These are phyloP conservation scores for Tortrix viridana DNA, from an alignment of 2,888 invertebrate species.

Conservation along the genomic window DNA sequence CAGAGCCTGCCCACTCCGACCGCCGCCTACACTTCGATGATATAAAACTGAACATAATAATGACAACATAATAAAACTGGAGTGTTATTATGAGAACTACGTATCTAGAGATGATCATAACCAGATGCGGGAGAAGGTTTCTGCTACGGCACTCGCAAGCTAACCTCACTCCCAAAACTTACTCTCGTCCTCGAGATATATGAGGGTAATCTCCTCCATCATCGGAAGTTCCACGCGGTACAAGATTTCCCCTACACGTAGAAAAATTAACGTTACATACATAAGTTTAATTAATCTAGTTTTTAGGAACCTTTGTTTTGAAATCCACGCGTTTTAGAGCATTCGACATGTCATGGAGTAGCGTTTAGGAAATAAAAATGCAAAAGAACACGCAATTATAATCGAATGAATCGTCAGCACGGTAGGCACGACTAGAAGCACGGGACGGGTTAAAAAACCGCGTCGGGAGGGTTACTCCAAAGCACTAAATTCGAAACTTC, in stretches of 20 bases:
- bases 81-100: constrained; percentile 85
- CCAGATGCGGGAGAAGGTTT: constrained; percentile 85
- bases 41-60: constrained; percentile 72
- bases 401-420: constrained; percentile 47
- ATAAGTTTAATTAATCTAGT: constrained; percentile 55
- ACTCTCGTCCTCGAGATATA: constrained; percentile 95
- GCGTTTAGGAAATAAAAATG: constrained; percentile 67
- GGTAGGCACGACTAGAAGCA: constrained; percentile 82
- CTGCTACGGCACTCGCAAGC: constrained; percentile 87
- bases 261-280: constrained; percentile 84
- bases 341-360: constrained; percentile 59
- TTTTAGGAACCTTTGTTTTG: constrained; percentile 28
- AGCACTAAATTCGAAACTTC: too few relatives aligned
- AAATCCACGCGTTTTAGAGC: constrained; percentile 5
- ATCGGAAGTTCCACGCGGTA: constrained; percentile 96
- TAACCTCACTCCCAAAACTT: constrained; percentile 87
- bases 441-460: constrained; percentile 66
- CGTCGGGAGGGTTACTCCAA: constrained; percentile 40
- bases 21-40: constrained; percentile 58
- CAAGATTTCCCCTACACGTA: constrained; percentile 92
- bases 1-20: too few relatives aligned
- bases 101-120: constrained; percentile 85
- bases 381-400: constrained; percentile 55
- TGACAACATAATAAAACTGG: constrained; percentile 77
- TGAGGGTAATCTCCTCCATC: constrained; percentile 97